These are phyloP conservation scores for Oryzaephilus surinamensis DNA, from an alignment of 1,140 invertebrate species.

Conservation along the genomic window DNA sequence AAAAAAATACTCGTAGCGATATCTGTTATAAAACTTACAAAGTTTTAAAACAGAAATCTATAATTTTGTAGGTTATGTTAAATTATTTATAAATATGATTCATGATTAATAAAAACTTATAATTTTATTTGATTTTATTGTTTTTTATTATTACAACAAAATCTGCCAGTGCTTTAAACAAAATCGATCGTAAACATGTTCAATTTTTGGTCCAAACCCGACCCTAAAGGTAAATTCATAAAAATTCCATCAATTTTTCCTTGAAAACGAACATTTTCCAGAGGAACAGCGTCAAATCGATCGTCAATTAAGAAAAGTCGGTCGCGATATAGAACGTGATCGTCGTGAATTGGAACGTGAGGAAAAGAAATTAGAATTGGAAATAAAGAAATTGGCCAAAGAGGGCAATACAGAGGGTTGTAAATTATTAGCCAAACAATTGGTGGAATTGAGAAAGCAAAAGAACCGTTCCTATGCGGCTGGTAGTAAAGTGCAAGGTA, in stretches of 20 bases:
- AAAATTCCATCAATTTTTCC: constrained; percentile 5
- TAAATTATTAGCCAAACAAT: constrained; percentile 76
- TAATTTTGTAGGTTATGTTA: too few relatives aligned
- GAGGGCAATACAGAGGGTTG: constrained; percentile 77
- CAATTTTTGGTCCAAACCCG: constrained; percentile 34
- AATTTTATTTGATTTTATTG: too few relatives aligned
- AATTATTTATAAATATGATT: too few relatives aligned
- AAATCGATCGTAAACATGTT: constrained; percentile 28
- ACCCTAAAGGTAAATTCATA: constrained; percentile 28
- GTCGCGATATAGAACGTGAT: constrained; percentile 75
- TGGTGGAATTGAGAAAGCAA: constrained; percentile 78
- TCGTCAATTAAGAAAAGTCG: constrained; percentile 62
- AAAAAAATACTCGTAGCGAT: too few relatives aligned
- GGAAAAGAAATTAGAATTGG: constrained; percentile 82
- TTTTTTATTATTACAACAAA: too few relatives aligned
- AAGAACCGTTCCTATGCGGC: constrained; percentile 72
- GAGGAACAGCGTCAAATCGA: constrained; percentile 79
- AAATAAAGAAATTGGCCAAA: constrained; percentile 82
- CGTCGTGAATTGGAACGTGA: constrained; percentile 68
- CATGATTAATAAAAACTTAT: too few relatives aligned
- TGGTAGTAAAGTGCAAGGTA: constrained; percentile 59
- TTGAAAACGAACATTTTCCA: constrained; percentile 35
- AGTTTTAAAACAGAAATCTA: too few relatives aligned
- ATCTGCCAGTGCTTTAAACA: too few relatives aligned
- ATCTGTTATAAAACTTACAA: too few relatives aligned